A percentile compares a stretch with the other conserved stretches of the same genome.
phyloP scores from a whole-genome alignment of 1,140 invertebrate genomes.

The Archivesica marissinica region DNA sequence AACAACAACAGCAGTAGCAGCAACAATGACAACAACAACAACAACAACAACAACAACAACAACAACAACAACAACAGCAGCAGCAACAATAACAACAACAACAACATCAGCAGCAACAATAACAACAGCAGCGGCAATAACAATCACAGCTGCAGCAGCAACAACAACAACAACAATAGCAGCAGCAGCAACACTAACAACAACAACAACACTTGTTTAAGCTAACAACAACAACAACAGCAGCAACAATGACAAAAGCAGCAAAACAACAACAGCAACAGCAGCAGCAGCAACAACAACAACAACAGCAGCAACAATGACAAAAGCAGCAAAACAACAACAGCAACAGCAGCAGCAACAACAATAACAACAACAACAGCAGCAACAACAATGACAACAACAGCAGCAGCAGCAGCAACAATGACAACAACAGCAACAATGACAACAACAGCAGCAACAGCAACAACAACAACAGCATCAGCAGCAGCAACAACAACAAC shows the following conservation, averaged over 20 bases:
- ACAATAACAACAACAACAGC: no score
- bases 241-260: background rate
- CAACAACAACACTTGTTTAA: background rate
- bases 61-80: background rate
- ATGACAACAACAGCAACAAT: background rate
- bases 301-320: background rate
- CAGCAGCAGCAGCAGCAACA: background rate
- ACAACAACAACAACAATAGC: background rate
- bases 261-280: no score
- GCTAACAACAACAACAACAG: background rate
- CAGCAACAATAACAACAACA: background rate
- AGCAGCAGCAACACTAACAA: no score
- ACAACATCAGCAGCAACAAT: no score
- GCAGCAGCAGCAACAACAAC: no score
- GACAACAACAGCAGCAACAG: background rate
- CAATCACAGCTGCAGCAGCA: no score
- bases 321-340: no score
- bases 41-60: background rate
- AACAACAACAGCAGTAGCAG: background rate
- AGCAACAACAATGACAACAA: background rate
- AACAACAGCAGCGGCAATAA: no score
- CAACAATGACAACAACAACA: background rate
- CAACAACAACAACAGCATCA: background rate
- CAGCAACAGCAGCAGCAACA: no score
- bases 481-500: no score